Evolutionary conservation across 2,113 vertebrate species (phyloP).

Genomic region (Hypanus sabinus): DNA sequence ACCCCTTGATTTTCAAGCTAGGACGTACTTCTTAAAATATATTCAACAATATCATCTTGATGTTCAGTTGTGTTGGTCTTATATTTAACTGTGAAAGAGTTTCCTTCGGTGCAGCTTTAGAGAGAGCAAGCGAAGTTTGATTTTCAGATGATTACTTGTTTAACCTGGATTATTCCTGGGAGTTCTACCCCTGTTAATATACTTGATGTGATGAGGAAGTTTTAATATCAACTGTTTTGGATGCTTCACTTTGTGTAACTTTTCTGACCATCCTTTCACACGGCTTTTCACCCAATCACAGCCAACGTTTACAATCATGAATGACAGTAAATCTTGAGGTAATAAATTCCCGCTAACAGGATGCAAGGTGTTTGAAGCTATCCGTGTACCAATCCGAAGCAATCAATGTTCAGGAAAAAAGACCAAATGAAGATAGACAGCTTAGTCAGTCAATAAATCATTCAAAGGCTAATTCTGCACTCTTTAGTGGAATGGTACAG

Average conservation of each 20-base stretch:
- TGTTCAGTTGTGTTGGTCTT: background rate
- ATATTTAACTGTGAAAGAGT: background rate
- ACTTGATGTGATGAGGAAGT: background rate
- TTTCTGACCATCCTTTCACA: background rate
- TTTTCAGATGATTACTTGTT: background rate
- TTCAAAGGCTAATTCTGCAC: background rate
- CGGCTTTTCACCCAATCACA: background rate
- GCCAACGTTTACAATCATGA: background rate
- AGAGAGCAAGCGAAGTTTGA: background rate
- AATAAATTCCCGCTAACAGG: no score
- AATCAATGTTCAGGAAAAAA: background rate
- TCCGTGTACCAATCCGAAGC: background rate
- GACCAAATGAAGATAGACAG: background rate
- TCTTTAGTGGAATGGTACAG: no score
- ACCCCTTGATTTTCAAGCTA: no score
- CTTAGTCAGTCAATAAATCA: background rate
- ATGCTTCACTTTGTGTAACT: background rate
- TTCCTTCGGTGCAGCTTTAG: background rate
- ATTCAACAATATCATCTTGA: background rate
- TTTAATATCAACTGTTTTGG: background rate
- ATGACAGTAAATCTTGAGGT: no score
- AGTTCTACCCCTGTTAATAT: background rate
- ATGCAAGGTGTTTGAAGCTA: no score
- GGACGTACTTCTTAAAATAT: background rate
- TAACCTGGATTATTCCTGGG: background rate